phyloP scores from a whole-genome alignment of 2,797 vertebrate species.

The Hypotaenidia okinawae region DNA sequence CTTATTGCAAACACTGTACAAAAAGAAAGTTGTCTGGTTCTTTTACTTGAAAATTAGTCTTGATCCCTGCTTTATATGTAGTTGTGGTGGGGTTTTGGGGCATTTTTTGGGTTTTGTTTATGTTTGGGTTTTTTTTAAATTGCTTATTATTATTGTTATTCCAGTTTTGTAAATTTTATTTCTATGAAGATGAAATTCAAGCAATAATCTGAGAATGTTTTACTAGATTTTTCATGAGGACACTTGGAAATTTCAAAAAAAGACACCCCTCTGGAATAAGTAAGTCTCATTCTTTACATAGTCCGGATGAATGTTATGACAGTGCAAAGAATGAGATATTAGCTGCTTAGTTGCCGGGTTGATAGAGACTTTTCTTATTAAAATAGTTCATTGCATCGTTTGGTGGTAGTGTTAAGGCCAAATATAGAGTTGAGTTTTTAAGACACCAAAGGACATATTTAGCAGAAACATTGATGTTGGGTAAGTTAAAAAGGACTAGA shows the following conservation, averaged over 20 bases:
- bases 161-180: background rate
- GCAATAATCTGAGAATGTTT: background rate
- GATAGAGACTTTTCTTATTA: background rate
- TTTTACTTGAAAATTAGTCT: background rate
- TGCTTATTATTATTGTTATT: background rate
- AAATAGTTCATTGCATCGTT: background rate
- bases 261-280: background rate
- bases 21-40: background rate
- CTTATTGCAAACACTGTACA: background rate
- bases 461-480: background rate
- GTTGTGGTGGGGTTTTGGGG: background rate
- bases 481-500: background rate
- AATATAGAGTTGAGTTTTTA: background rate
- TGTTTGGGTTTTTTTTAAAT: background rate
- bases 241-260: conserved; percentile 3
- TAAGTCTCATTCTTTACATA: background rate
- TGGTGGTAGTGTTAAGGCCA: background rate
- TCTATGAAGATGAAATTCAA: background rate
- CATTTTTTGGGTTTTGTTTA: no score
- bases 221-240: background rate
- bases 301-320: background rate
- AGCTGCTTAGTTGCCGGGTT: background rate
- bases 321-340: background rate
- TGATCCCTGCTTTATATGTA: background rate
- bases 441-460: background rate